These are phyloP conservation scores for Streblospio benedicti DNA, from an alignment of 1,140 invertebrate species.

Conservation along the genomic window DNA sequence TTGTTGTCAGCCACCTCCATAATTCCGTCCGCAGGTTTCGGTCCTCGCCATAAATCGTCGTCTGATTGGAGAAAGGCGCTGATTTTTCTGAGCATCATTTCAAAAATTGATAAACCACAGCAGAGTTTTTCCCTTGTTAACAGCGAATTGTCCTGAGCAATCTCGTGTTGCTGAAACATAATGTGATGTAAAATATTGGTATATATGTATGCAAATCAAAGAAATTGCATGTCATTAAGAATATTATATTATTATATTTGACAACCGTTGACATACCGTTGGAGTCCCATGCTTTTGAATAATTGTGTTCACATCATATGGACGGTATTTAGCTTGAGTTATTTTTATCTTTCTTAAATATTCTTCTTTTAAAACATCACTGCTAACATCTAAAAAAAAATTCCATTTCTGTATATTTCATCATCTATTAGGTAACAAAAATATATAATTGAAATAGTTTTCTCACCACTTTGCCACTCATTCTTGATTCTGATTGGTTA, in stretches of 20 bases:
- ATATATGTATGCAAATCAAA: too few species aligned
- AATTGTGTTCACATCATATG: conserved; percentile 2
- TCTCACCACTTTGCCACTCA: too few species aligned
- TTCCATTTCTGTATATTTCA: too few species aligned
- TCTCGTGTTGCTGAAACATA: conserved; percentile 17
- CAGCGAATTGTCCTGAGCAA: conserved; percentile 75
- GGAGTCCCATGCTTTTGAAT: conserved; percentile 1
- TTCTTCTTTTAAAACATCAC: too few species aligned
- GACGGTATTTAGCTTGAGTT: conserved; percentile 5
- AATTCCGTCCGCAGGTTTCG: conserved; percentile 75
- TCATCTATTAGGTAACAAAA: too few species aligned
- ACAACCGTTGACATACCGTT: background rate
- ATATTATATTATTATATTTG: background rate
- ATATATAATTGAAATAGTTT: too few species aligned
- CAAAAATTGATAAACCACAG: conserved; percentile 96
- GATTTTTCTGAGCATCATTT: conserved; percentile 79
- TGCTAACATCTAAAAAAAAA: too few species aligned
- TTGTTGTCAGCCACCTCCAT: conserved; percentile 94
- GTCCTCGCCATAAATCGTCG: conserved; percentile 61
- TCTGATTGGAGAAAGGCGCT: conserved; percentile 67
- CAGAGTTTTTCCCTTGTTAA: conserved; percentile 92
- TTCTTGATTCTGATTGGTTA: too few species aligned
- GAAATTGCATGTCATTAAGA: background rate
- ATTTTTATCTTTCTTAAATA: background rate
- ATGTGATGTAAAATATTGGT: background rate